A percentile compares a stretch with the other conserved stretches of the same genome.
Evolutionary conservation across 2,113 vertebrate species (phyloP).

Genomic region (Corythaeola cristata): DNA sequence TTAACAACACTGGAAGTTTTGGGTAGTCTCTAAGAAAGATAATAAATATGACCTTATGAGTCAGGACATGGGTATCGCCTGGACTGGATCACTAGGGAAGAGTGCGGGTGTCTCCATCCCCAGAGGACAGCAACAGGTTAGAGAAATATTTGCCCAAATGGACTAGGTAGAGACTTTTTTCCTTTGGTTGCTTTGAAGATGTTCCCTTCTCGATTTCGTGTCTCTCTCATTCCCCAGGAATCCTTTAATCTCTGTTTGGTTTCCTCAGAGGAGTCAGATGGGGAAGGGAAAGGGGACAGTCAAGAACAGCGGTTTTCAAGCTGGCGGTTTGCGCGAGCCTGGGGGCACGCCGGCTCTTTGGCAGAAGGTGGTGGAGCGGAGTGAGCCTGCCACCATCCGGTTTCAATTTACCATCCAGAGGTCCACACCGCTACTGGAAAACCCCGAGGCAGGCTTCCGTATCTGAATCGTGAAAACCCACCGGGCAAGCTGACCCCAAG

Average conservation of each 20-base stretch:
- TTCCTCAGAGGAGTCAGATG: constrained; percentile 38
- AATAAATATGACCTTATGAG: constrained; percentile 19
- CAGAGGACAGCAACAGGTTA: constrained; percentile 37
- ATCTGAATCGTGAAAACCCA: neutral
- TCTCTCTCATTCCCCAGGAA: constrained; percentile 41
- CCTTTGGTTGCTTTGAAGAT: constrained; percentile 48
- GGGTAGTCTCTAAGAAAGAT: constrained; percentile 12
- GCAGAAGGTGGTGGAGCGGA: neutral
- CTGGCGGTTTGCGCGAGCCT: neutral
- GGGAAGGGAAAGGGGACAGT: constrained; percentile 37
- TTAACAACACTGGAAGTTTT: constrained; percentile 32
- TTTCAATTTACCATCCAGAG: constrained; percentile 24
- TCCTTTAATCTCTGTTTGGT: constrained; percentile 56
- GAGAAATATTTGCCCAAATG: constrained; percentile 56
- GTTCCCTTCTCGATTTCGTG: neutral
- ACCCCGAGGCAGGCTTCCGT: neutral
- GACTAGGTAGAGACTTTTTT: constrained; percentile 13
- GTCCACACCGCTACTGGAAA: neutral
- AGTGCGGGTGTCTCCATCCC: neutral
- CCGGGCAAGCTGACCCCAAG: neutral
- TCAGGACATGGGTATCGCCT: neutral
- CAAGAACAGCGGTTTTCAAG: neutral
- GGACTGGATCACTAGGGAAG: neutral
- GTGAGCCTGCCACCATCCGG: neutral
- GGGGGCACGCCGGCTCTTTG: neutral